Percentiles rank a stretch among this genome's conserved stretches.
Conservation (phyloP, 2,113 vertebrate genomes). For the Oophaga pumilio region DNA sequence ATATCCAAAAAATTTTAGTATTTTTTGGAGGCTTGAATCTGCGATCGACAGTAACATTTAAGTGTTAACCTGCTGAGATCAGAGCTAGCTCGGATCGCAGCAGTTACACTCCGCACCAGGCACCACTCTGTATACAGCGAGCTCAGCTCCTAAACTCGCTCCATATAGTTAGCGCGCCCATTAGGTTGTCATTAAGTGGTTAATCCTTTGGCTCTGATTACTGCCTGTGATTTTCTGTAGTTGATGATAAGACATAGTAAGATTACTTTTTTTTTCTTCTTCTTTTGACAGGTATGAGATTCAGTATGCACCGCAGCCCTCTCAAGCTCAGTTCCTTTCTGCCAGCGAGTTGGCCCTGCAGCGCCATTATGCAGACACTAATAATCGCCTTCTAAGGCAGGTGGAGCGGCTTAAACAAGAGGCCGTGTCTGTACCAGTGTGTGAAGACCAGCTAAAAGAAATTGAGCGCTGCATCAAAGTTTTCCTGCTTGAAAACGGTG, state of each 20-base stretch:
- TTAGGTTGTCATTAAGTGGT: too few species aligned
- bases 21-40: too few species aligned
- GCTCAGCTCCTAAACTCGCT: too few species aligned
- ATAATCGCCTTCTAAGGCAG: conserved; percentile 83
- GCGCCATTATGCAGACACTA: conserved; percentile 87
- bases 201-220: background rate
- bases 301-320: conserved; percentile 87
- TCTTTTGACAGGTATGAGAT: conserved; percentile 81
- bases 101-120: too few species aligned
- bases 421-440: conserved; percentile 81
- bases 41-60: too few species aligned
- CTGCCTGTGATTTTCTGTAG: fast-evolving
- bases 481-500: conserved; percentile 90
- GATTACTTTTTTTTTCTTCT: background rate
- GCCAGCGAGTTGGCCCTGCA: conserved; percentile 88
- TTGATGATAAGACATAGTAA: background rate
- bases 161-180: too few species aligned
- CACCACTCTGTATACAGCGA: too few species aligned
- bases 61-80: too few species aligned
- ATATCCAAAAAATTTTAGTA: too few species aligned
- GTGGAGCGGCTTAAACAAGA: conserved; percentile 92
- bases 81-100: too few species aligned
- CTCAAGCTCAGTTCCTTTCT: conserved; percentile 85
- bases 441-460: conserved; percentile 95
- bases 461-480: conserved; percentile 94